A percentile compares a stretch with the other conserved stretches of the same genome.
Evolutionary conservation across 2,797 vertebrate genomes (phyloP).

Genomic region (Decapterus maruadsi): DNA sequence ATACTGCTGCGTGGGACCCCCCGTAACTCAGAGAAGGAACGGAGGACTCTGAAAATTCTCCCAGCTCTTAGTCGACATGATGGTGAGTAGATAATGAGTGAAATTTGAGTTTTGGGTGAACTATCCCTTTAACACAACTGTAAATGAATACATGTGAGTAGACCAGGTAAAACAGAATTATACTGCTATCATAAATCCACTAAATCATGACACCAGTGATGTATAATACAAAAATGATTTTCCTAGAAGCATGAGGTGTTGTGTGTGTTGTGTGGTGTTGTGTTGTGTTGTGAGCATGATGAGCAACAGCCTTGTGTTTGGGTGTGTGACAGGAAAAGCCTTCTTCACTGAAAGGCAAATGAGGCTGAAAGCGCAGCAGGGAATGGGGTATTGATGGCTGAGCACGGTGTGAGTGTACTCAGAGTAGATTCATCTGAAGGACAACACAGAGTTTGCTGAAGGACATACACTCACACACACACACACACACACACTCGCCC

Average conservation of each 20-base stretch:
- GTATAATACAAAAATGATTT: background rate
- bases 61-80: too few relatives aligned
- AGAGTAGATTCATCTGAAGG: slow-evolving; percentile 66
- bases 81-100: too few relatives aligned
- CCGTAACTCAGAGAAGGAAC: too few relatives aligned
- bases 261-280: background rate
- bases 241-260: background rate
- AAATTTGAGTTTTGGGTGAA: too few relatives aligned
- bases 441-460: slow-evolving; percentile 64
- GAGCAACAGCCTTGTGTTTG: background rate
- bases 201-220: background rate
- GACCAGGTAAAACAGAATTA: background rate
- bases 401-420: slow-evolving; percentile 38
- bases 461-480: slow-evolving; percentile 45
- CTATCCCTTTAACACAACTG: too few relatives aligned
- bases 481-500: slow-evolving; percentile 41
- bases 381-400: slow-evolving; percentile 31
- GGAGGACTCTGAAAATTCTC: too few relatives aligned
- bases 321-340: background rate
- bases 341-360: background rate
- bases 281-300: background rate
- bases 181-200: background rate
- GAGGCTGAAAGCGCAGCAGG: slow-evolving; percentile 30
- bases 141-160: background rate
- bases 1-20: too few relatives aligned